Base-by-base conservation (phyloP, 2,113 vertebrate species). In the Pachyramphus minor region DNA sequence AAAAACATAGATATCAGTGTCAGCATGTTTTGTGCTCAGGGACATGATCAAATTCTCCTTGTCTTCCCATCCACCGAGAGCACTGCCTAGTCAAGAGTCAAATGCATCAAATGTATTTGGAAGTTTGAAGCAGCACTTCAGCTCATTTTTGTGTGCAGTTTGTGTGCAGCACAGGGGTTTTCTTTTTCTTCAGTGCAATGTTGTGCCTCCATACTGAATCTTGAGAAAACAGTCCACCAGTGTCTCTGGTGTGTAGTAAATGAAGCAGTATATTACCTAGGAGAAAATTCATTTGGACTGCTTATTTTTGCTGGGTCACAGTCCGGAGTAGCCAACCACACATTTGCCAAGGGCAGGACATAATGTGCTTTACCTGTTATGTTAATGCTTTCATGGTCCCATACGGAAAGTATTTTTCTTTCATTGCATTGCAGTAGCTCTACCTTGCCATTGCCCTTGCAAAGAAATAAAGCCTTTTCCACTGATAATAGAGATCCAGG, bases 331-430 rank as follows among this genome's bases (percentile, higher is more conserved):
- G 81, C 58, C 94, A 84, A 68, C 50, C 49, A 93, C 85, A 75
- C 37, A 28, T 89, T 78, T 16, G 2, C 75, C 96, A 95, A 89
- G 89, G 87, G 71, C 93, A 94, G 91, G 50, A 93, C 94, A 67
- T 64, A 62, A 86, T 84, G 95, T 97, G 76, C 86, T 80, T 72
- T 95, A 79, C 83, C 64, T 92, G 87, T 76, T 96, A 77, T 28
- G 78, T 71, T 96, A 86, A 93, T 90, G 68, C 24, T 68, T 85
- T 89, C 73, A 53, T 15, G 47, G 86, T 86, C 27, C 82, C 64
- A 41, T 35, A 41, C 37, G 11, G 91, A 91, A 85, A 82, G 73
- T 69, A 67, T 39, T 91, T 84, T 82, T 73, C 75, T 91, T 59
- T 58, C 60, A 42, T 56, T 93, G 11, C 37, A 11, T 41, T 80